Percentiles rank a stretch among this genome's conserved stretches.
These are phyloP conservation scores for Diplodus sargus DNA, from an alignment of 2,797 vertebrate species.

Conservation along the genomic window DNA sequence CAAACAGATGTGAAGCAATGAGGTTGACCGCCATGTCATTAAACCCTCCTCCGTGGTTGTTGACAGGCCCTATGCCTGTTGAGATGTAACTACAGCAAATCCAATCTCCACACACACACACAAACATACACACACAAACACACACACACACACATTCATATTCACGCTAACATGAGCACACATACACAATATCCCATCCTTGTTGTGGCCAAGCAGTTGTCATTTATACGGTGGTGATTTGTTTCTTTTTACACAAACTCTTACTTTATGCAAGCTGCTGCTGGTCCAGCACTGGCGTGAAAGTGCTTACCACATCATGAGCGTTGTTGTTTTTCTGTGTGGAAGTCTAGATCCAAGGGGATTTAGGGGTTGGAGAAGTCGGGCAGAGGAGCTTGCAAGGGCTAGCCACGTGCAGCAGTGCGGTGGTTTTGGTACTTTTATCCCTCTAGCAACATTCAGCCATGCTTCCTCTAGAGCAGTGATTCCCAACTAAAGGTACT, in stretches of 20 bases:
- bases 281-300: slow-evolving; percentile 38
- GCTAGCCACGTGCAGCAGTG: not conserved
- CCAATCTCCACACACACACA: slow-evolving; percentile 20
- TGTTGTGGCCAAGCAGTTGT: slow-evolving; percentile 34
- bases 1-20: slow-evolving; percentile 70
- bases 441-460: slow-evolving; percentile 8
- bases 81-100: slow-evolving; percentile 55
- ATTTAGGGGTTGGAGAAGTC: slow-evolving; percentile 31
- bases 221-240: slow-evolving; percentile 53
- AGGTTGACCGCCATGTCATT: slow-evolving; percentile 75
- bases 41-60: slow-evolving; percentile 64
- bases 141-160: slow-evolving; percentile 3
- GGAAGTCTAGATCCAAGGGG: slow-evolving; percentile 41
- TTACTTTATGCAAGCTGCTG: slow-evolving; percentile 11
- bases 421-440: slow-evolving; percentile 20
- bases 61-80: slow-evolving; percentile 62
- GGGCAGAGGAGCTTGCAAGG: slow-evolving; percentile 9
- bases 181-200: slow-evolving; percentile 20
- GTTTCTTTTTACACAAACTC: slow-evolving; percentile 51
- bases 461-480: not conserved
- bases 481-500: not conserved
- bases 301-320: slow-evolving; percentile 57
- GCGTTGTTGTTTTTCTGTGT: slow-evolving; percentile 53
- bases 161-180: slow-evolving; percentile 10
- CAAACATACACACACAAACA: slow-evolving; percentile 5